Base-by-base conservation (phyloP, 2,113 vertebrate species). In the Indicator maculatus region DNA sequence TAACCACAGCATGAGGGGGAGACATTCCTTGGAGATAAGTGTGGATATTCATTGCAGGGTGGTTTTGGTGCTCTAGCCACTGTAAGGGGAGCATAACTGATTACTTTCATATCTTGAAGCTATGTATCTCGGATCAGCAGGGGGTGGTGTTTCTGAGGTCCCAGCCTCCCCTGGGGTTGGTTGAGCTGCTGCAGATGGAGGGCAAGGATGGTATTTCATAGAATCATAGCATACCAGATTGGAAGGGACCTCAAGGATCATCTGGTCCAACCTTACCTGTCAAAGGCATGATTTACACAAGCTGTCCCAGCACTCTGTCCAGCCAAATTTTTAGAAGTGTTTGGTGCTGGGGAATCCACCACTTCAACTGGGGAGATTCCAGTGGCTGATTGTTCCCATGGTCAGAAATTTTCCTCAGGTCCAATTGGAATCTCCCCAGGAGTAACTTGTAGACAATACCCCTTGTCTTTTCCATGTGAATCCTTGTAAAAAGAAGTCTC, bases 31-130 rank as follows among this genome's bases (percentile, higher is more conserved):
- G 3, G 58, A 45, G 17, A 2, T 14, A 64, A 64, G 41, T 0
- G 0, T n/a, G 53, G 61, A 52, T 65, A 78, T 75, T 17, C 41
- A 17, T 58, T 0, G 0, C 47, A 19, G 66, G 31, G 53, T 8
- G 16, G 2, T 64, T 86, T n/a, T 53, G 63, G 50, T 93, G 79
- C 71, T 39, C 50, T 1, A 36, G 50, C 50, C 3, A 8, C 50
- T 36, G 4, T 4, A 6, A 30, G 78, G 72, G 59, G 7, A 69
- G 50, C 75, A 38, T 67, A 16, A 28, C 16, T 19, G 31, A 18
- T 76, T 27, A 44, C 39, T 18, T 33, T 44, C 6, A 0, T 41
- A 31, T 66, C 74, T 64, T 27, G 47, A 12, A 67, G 71, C 38
- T 36, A 16, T 14, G 39, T 27, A 7, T 38, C 39, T 41, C 33